Evolutionary conservation across 2,113 vertebrate species (phyloP).

Genomic region (Rhombomys opimus): DNA sequence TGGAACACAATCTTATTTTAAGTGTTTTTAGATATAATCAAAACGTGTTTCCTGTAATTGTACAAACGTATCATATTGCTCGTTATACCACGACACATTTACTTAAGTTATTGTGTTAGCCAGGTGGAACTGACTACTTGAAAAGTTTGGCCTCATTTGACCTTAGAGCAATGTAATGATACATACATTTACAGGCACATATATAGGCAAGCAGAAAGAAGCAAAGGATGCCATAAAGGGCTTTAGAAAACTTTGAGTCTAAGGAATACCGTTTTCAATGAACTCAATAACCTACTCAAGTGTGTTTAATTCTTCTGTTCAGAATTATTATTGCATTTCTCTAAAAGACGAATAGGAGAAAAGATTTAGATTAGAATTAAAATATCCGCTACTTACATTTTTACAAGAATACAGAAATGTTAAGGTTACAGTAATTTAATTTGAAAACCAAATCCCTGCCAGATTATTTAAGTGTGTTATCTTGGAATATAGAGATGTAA

Average conservation of each 20-base stretch:
- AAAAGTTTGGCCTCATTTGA: not conserved
- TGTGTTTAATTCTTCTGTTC: constrained; percentile 59
- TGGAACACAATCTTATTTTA: not conserved
- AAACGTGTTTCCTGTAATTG: not conserved
- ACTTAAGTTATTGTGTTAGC: not conserved
- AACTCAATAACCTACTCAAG: constrained; percentile 45
- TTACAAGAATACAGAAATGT: constrained; percentile 59
- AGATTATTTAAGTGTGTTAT: constrained; percentile 75
- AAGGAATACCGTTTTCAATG: not conserved
- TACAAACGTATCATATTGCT: not conserved
- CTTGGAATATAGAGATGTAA: constrained; percentile 74
- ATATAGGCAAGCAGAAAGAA: not conserved
- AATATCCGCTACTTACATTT: constrained; percentile 62
- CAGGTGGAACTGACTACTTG: not conserved
- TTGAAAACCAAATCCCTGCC: constrained; percentile 74
- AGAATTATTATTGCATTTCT: constrained; percentile 51
- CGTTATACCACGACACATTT: not conserved
- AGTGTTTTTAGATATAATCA: not conserved
- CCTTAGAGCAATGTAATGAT: not conserved
- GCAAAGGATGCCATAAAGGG: not conserved
- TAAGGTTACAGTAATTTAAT: constrained; percentile 79
- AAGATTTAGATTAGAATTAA: constrained; percentile 60
- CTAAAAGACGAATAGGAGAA: constrained; percentile 57
- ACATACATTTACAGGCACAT: not conserved
- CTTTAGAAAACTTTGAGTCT: constrained; percentile 37